Evolutionary conservation across 2,797 vertebrate genomes (phyloP), one percentile per base, ranked within the genome.

Genomic region (Myotis pilosus): DNA sequence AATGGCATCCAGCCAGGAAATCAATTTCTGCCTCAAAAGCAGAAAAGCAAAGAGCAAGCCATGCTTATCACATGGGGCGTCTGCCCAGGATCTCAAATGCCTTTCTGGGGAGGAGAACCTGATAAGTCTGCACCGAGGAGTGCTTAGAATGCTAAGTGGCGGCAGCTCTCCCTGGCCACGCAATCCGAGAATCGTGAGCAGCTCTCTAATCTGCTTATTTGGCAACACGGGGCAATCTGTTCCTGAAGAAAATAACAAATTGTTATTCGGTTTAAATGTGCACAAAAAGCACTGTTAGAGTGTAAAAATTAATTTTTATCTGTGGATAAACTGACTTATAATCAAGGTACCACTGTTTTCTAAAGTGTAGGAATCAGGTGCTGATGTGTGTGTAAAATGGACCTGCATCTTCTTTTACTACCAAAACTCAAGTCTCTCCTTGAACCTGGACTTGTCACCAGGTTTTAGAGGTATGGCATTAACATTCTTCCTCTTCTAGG

Each of bases 1-100:
- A n/a, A 8, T 0, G 36, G 75, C 51, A 2, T 33, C 51, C 12
- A 53, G 57, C 57, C 60, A 92, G 53, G 22, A 36, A 91, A 66
- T 33, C 38, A 89, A 74, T 83, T 84, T 64, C 15, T 94, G 51
- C 38, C 51, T 86, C 68, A 30, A n/a, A 80, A 60, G 60, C 36
- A 36, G 6, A 38, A 74, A 30, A 93, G 15, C 60, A 68, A 86
- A 86, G 68, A 86, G 20, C 8, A 79, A 79, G 25, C 47, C 30
- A 23, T 23, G 9, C 25, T 49, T 74, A 57, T 49, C 53, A 53
- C 68, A 57, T 36, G 20, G 6, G 1, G 9, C 28, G 6, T 87
- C 74, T 91, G 74, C 38, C 51, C 51, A 55, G 30, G 44, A 78
- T 71, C 53, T 23, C 19, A 30, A 53, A 74, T 36, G 44, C 36